Evolutionary conservation across 2,888 invertebrate species (phyloP).

Genomic region (Psylliodes chrysocephalus): DNA sequence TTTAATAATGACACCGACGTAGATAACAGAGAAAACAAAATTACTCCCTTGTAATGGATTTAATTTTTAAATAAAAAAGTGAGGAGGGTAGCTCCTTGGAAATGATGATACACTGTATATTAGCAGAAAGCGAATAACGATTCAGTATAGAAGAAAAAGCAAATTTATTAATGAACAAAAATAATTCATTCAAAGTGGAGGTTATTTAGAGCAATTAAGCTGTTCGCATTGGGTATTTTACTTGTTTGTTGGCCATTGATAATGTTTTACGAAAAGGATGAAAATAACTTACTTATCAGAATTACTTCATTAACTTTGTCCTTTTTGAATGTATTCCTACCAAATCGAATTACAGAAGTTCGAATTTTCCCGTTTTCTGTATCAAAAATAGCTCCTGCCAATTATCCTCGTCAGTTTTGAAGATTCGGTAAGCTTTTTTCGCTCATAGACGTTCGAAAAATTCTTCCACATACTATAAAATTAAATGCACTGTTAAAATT

Average conservation of each 20-base stretch:
- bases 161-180: not conserved
- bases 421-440: not conserved
- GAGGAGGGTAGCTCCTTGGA: too few species aligned
- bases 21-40: too few species aligned
- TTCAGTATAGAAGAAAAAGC: not conserved
- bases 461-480: too few species aligned
- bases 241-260: constrained; percentile 11
- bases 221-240: not conserved
- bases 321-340: constrained; percentile 19
- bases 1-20: too few species aligned
- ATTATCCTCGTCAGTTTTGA: not conserved
- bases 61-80: too few species aligned
- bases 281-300: constrained; percentile 17
- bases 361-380: not conserved
- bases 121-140: too few species aligned
- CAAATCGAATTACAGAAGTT: constrained; percentile 19
- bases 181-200: not conserved
- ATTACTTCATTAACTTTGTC: constrained; percentile 24
- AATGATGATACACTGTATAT: too few species aligned
- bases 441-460: too few species aligned
- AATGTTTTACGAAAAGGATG: constrained; percentile 10
- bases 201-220: constrained; percentile 5
- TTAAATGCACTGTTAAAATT: too few species aligned
- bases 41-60: too few species aligned
- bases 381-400: constrained; percentile 14